These are phyloP conservation scores for Caenorhabditis macrosperma DNA, from an alignment of 2,888 invertebrate genomes.

Conservation along the genomic window DNA sequence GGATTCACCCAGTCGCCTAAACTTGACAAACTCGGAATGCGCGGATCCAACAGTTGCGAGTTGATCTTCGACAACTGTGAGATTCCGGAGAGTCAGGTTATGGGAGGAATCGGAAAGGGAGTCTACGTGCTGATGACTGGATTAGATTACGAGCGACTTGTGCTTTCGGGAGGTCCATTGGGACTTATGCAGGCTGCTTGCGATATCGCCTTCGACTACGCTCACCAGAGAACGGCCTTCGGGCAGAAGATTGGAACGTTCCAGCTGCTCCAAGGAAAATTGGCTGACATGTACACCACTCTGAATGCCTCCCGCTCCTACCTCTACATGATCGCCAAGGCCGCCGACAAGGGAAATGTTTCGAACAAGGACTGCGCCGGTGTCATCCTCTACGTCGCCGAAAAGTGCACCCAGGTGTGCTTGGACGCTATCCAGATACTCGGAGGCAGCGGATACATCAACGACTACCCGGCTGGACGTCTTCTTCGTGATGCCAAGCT, in stretches of 20 bases:
- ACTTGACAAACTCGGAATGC: conserved; percentile 96
- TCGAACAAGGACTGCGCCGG: conserved; percentile 90
- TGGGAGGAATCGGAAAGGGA: conserved; percentile 91
- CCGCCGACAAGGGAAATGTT: conserved; percentile 75
- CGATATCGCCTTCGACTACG: conserved; percentile 94
- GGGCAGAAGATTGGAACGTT: conserved; percentile 91
- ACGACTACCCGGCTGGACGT: conserved; percentile 92
- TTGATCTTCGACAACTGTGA: conserved; percentile 96
- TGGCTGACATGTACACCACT: conserved; percentile 94
- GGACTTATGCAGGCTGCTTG: conserved; percentile 96
- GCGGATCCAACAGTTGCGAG: conserved; percentile 96
- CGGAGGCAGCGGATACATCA: conserved; percentile 96
- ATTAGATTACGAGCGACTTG: conserved; percentile 91
- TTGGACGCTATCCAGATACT: conserved; percentile 95
- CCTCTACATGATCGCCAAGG: conserved; percentile 84
- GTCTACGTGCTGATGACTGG: conserved; percentile 98
- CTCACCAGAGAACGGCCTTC: conserved; percentile 95
- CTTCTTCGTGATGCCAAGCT: conserved; percentile 94
- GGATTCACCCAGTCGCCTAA: conserved; percentile 93
- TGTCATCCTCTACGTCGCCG: conserved; percentile 91
- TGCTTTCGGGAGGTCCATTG: conserved; percentile 92
- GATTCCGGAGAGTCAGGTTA: conserved; percentile 88
- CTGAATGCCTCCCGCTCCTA: conserved; percentile 91
- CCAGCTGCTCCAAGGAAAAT: conserved; percentile 88
- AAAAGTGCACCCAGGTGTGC: conserved; percentile 91